These are phyloP conservation scores for Gymnorhina tibicen DNA, from an alignment of 2,113 vertebrate species.

Conservation along the genomic window DNA sequence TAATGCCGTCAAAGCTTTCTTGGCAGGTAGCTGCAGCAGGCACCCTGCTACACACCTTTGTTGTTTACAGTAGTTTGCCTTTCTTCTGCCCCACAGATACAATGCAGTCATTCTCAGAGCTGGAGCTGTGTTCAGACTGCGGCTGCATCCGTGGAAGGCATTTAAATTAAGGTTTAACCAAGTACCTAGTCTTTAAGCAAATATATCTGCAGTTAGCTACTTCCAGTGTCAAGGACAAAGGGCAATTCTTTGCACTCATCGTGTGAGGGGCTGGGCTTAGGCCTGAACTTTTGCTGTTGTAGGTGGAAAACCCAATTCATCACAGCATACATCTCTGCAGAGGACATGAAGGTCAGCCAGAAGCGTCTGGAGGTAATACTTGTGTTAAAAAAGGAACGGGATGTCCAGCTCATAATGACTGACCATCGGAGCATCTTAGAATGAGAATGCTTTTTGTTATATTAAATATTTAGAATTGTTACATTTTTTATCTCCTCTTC, in stretches of 20 bases:
- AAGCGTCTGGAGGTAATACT: neutral
- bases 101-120: neutral
- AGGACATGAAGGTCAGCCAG: neutral
- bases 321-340: neutral
- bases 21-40: neutral
- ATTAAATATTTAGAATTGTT: neutral
- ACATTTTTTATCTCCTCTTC: neutral
- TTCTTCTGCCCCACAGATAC: neutral
- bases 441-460: neutral
- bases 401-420: neutral
- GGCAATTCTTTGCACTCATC: neutral
- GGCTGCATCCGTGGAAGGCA: neutral
- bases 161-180: neutral
- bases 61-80: neutral
- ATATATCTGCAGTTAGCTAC: neutral
- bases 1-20: neutral
- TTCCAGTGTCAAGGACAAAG: neutral
- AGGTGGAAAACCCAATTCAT: neutral
- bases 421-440: fast-evolving
- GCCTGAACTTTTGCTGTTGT: neutral
- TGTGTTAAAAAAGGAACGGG: neutral
- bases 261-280: neutral
- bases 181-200: neutral
- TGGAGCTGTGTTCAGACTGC: neutral
- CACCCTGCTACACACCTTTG: neutral